Evolutionary conservation across 2,888 invertebrate species (phyloP), one percentile per base, ranked within the genome.

Genomic region (Barypeithes pellucidus): DNA sequence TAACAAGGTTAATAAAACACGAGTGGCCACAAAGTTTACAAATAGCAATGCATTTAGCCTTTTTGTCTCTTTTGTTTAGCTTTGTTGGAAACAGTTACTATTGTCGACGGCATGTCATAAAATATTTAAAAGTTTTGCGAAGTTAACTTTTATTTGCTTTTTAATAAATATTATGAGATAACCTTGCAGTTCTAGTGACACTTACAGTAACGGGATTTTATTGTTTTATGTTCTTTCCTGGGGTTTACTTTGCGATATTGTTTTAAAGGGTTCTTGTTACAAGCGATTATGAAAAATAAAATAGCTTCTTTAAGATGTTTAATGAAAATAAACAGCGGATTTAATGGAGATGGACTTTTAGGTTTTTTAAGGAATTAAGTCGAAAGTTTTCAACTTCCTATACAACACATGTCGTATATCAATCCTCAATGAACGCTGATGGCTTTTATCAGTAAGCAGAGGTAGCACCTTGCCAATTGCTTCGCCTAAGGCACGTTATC

Each of bases 121-220:
- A 50, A 50, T 50, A 24, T 50, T 24, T 24, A 20, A 20, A 50
- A 50, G 50, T 24, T 45, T 20, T n/a, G 12, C n/a, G 4, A n/a
- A 50, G 50, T 50, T 50, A n/a, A 12, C 20, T 24, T 20, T 50
- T 50, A 50, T 50, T 50, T 50, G n/a, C 24, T 50, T 12, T 22
- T 22, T 50, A 50, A 24, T 50, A 50, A 50, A 50, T 22, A 24
- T 24, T 50, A 11, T 7, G 20, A 47, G 11, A 20, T 1, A 47
- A 11, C n/a, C n/a, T 50, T 50, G 11, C n/a, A 22, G 24, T 22
- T 50, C 20, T 24, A 5, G 11, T 50, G 50, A 50, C 50, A 50
- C n/a, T 24, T 50, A 50, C 50, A 22, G 50, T 4, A 3, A 16
- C 43, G 43, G 4, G 14, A 24, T 50, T 22, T 50, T 24, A n/a